Percentiles rank a stretch among this genome's conserved stretches.
phyloP scores from a whole-genome alignment of 2,797 vertebrate species.

The Silurus lanzhouensis region DNA sequence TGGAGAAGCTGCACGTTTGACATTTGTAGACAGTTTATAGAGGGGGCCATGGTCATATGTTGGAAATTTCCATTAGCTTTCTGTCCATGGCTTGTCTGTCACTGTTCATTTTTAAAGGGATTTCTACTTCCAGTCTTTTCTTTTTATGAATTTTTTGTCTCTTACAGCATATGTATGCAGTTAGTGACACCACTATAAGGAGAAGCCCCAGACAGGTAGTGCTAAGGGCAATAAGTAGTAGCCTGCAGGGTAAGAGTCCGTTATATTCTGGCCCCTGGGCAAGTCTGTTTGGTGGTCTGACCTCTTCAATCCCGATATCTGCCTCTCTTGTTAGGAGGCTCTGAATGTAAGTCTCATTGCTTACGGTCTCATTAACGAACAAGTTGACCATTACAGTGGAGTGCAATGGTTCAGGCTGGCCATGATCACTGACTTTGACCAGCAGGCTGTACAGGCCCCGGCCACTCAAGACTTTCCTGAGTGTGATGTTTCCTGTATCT shows the following conservation, averaged over 20 bases:
- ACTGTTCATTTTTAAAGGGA: conserved; percentile 89
- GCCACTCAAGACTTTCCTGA: conserved; percentile 88
- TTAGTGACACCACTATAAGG: conserved; percentile 82
- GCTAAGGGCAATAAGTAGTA: conserved; percentile 85
- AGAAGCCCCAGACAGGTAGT: conserved; percentile 86
- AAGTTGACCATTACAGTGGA: conserved; percentile 95
- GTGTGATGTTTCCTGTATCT: conserved; percentile 95
- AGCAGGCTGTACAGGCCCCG: conserved; percentile 92
- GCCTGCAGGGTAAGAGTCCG: conserved; percentile 82
- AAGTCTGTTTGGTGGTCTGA: conserved; percentile 77
- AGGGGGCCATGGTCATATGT: conserved; percentile 77
- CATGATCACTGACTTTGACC: conserved; percentile 95
- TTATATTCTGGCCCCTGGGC: conserved; percentile 61
- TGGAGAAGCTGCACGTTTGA: conserved; percentile 48
- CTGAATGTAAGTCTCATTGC: conserved; percentile 96
- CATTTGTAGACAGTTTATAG: conserved; percentile 51
- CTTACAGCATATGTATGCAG: conserved; percentile 87
- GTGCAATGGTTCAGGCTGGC: conserved; percentile 92
- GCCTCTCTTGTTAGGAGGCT: conserved; percentile 87
- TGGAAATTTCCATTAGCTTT: conserved; percentile 89
- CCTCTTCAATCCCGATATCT: conserved; percentile 89
- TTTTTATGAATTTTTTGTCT: conserved; percentile 82
- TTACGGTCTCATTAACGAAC: conserved; percentile 96
- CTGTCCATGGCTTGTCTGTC: conserved; percentile 81
- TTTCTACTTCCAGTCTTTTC: conserved; percentile 84